Base-by-base conservation (phyloP, 2,888 invertebrate species). In the Allolobophora icterica region DNA sequence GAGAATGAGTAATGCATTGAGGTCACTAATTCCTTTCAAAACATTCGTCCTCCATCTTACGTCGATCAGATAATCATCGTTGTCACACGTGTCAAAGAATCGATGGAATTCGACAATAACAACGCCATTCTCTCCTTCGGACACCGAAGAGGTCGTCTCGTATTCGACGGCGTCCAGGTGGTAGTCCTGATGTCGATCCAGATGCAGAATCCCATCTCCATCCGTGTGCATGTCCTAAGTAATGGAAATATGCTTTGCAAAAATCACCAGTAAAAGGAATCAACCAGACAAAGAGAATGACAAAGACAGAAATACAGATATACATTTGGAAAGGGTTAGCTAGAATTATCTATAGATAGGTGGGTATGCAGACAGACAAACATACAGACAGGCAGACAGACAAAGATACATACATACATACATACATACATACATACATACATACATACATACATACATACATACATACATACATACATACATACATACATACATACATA, bases 151-250 rank as follows among this genome's bases (percentile, higher is more conserved):
- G n/a, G 21, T 35, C 17, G 89, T 90, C 40, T 89, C 90, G 35
- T 92, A 89, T n/a, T 91, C 91, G 33, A 94, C 93, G 19, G 91
- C 92, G 24, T 93, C 92, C 89, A 95, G 92, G 0, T 91, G 87
- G 92, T 94, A 95, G 92, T 95, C 94, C 92, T 95, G 95, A 4
- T 93, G 91, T 2, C 90, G 45, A 92, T 95, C 95, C 13, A 93
- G 91, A 33, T 93, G 93, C 24, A 95, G 91, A 15, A 93, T 91
- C 6, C 94, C 94, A 15, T 91, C 84, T 5, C 71, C 89, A 92
- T 95, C 94, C 13, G 95, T 94, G 92, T 94, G 94, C 5, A 93
- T 92, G 90, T 95, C 95, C 95, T 95, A 92, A 34, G 19, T 24
- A 24, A 87, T 35, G 35, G 87, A 87, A 6, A 40, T 33, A 35